These are phyloP conservation scores for Epinephelus cyanopodus DNA, from an alignment of 2,113 vertebrate species.

Conservation along the genomic window DNA sequence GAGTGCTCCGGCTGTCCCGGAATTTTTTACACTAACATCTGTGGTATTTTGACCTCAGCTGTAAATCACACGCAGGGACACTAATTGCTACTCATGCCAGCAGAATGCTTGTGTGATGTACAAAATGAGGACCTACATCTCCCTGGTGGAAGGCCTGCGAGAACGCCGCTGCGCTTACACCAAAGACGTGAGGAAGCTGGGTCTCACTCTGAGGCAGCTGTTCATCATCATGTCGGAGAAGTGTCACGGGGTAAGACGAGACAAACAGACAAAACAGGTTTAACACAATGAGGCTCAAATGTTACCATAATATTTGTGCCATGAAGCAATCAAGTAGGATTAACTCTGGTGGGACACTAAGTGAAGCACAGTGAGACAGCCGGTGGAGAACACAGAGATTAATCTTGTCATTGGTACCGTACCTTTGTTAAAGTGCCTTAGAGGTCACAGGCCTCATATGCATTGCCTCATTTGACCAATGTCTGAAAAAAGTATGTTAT, in stretches of 20 bases:
- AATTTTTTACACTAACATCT: constrained; percentile 6
- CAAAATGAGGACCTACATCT: constrained; percentile 72
- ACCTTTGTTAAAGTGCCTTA: background rate
- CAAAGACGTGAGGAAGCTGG: constrained; percentile 56
- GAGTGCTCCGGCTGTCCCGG: background rate
- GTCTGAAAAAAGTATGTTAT: too few species aligned
- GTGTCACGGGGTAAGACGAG: constrained; percentile 74
- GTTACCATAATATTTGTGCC: background rate
- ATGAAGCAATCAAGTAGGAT: background rate
- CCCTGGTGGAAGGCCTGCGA: constrained; percentile 63
- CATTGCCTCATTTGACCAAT: too few species aligned
- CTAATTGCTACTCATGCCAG: constrained; percentile 56
- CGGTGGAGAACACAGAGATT: background rate
- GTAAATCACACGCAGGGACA: constrained; percentile 39
- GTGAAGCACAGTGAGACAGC: background rate
- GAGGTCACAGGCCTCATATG: too few species aligned
- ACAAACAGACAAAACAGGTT: background rate
- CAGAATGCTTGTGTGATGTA: constrained; percentile 82
- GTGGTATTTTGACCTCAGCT: constrained; percentile 38
- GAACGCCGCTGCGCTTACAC: constrained; percentile 69
- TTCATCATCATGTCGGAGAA: constrained; percentile 74
- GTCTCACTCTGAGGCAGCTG: constrained; percentile 66
- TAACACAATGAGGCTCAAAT: background rate
- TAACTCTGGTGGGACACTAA: background rate
- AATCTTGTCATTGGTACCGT: background rate